Percentiles rank a stretch among this genome's conserved stretches.
Conservation (phyloP, 1,140 invertebrate genomes). For the Pseudomyrmex cubaensis region DNA sequence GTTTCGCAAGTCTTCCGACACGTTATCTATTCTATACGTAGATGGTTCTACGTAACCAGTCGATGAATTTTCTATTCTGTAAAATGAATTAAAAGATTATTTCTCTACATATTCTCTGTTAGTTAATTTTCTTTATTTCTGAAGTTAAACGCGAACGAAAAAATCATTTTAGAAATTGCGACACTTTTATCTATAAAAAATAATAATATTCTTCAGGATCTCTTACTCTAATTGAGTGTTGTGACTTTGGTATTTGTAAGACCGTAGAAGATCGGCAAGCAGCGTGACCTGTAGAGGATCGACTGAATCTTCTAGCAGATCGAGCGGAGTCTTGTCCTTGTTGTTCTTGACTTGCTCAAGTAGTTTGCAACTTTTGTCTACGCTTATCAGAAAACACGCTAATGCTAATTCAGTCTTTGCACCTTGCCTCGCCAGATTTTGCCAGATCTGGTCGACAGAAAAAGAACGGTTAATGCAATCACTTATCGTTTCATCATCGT, state of each 20-base stretch:
- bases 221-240: constrained; percentile 64
- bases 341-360: constrained; percentile 87
- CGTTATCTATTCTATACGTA: constrained; percentile 66
- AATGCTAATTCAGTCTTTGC: constrained; percentile 80
- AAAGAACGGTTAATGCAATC: background rate
- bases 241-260: constrained; percentile 75
- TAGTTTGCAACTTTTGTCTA: constrained; percentile 76
- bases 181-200: no score
- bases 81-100: constrained; percentile 3
- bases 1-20: constrained; percentile 48
- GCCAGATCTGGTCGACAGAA: constrained; percentile 82
- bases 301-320: constrained; percentile 81
- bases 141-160: no score
- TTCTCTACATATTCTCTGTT: background rate
- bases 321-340: constrained; percentile 88
- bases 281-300: constrained; percentile 75
- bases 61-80: constrained; percentile 65
- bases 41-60: constrained; percentile 41
- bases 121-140: background rate
- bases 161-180: no score
- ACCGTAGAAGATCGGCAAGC: constrained; percentile 78
- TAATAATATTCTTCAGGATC: no score
- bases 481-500: no score
- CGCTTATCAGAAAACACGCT: constrained; percentile 79
- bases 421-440: constrained; percentile 78